A percentile compares a stretch with the other conserved stretches of the same genome.
Conservation (phyloP, 2,888 invertebrate species). For the Tortricodes alternella region DNA sequence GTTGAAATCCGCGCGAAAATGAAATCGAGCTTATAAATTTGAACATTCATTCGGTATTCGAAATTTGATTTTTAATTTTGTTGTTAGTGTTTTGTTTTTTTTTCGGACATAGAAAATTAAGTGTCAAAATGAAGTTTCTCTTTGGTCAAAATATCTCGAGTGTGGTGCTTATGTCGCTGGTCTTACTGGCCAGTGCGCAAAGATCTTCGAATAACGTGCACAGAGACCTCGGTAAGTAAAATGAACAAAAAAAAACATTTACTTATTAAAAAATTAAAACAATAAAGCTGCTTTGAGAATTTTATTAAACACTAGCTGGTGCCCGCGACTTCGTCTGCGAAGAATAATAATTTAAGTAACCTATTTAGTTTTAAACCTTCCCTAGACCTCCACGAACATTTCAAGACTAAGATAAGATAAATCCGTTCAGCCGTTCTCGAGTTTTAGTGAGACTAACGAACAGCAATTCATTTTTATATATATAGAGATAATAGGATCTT, state of each 20-base stretch:
- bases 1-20: conserved; percentile 63
- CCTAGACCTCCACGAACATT: too few species aligned
- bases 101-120: conserved; percentile 16
- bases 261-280: too few species aligned
- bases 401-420: too few species aligned
- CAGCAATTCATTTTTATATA: too few species aligned
- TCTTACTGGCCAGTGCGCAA: conserved; percentile 72
- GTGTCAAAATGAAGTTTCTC: conserved; percentile 56
- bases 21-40: conserved; percentile 62
- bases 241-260: neutral
- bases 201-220: conserved; percentile 61
- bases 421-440: too few species aligned
- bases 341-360: too few species aligned
- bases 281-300: too few species aligned
- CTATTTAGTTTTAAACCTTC: too few species aligned
- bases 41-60: conserved; percentile 32
- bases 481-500: too few species aligned
- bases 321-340: too few species aligned
- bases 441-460: too few species aligned
- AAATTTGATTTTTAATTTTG: conserved; percentile 19
- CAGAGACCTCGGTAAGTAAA: conserved; percentile 71
- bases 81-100: conserved; percentile 29
- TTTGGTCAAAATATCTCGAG: conserved; percentile 62
- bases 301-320: too few species aligned
- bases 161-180: conserved; percentile 69